phyloP scores from a whole-genome alignment of 2,113 vertebrate genomes.

The Pantherophis guttatus region DNA sequence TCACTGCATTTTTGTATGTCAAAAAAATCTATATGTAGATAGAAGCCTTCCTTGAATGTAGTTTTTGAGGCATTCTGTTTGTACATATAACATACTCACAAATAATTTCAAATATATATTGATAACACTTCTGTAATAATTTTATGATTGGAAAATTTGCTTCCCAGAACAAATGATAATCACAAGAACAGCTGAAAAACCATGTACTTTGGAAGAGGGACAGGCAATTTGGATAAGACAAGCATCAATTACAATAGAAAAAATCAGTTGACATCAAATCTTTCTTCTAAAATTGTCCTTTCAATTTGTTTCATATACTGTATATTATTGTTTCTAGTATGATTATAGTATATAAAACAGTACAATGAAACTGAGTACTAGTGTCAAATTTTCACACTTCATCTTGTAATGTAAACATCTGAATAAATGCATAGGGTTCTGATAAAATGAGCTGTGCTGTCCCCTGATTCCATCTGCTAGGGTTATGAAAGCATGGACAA shows the following conservation, averaged over 20 bases:
- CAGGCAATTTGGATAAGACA: background rate
- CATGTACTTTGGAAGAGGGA: background rate
- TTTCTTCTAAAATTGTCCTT: background rate
- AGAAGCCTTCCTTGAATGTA: background rate
- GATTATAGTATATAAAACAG: background rate
- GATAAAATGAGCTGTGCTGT: constrained; percentile 50
- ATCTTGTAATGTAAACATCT: background rate
- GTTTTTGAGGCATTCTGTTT: background rate
- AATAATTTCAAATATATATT: background rate
- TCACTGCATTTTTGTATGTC: background rate
- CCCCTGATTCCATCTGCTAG: constrained; percentile 58
- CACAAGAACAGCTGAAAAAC: background rate
- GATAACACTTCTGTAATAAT: background rate
- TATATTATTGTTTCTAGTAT: accelerated
- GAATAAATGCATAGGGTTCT: constrained; percentile 49
- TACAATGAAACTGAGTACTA: background rate
- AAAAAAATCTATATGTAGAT: background rate
- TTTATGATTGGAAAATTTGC: background rate
- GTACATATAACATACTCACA: background rate
- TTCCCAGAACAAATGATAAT: background rate
- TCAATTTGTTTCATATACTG: background rate
- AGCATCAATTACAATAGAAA: background rate
- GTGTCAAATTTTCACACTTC: background rate
- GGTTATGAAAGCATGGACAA: constrained; percentile 66
- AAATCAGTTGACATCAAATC: background rate